Evolutionary conservation across 2,888 invertebrate species (phyloP), one percentile per base, ranked within the genome.

Genomic region (Drosophila barbarae): DNA sequence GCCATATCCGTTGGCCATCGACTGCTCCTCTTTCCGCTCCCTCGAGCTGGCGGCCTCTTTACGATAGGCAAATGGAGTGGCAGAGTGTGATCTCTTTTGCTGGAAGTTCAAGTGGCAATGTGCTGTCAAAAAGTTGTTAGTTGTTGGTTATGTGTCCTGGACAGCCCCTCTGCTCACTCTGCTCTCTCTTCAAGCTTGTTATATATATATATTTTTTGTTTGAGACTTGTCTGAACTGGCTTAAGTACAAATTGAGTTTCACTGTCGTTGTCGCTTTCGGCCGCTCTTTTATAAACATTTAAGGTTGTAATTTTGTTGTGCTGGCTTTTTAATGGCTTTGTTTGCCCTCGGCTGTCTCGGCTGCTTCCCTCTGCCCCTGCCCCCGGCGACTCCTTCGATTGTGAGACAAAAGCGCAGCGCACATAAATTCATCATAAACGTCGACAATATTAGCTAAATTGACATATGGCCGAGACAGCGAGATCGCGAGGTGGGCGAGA

Each of bases 381-480:
- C 38, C 30, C 34, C 44, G 6, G 5, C 30, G 18, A 18, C 46
- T 35, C 35, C 18, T 46, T 32, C 46, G 51, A 21, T 52, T 52
- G 41, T 38, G 63, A 61, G 51, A 69, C 54, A 71, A 79, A 75
- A 74, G 68, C 74, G 72, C 72, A 79, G 63, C 49, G 66, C 69
- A 59, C 70, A 76, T 76, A 76, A 76, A 76, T 76, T 76, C 78
- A 76, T 76, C 76, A 76, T 76, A 76, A 76, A 77, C 75, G 81
- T 80, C 76, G 67, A 60, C 73, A 60, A 73, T 77, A 76, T 76
- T 80, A 77, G 67, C 73, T 80, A 76, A 76, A 76, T 76, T 76
- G 76, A 76, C 81, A 73, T 81, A 75, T 70, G 70, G 63, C 76
- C 60, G 36, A 57, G 59, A 69, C 61, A 51, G 38, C 55, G 46